Base-by-base conservation (phyloP, 1,140 invertebrate genomes). In the Acromyrmex heyeri region DNA sequence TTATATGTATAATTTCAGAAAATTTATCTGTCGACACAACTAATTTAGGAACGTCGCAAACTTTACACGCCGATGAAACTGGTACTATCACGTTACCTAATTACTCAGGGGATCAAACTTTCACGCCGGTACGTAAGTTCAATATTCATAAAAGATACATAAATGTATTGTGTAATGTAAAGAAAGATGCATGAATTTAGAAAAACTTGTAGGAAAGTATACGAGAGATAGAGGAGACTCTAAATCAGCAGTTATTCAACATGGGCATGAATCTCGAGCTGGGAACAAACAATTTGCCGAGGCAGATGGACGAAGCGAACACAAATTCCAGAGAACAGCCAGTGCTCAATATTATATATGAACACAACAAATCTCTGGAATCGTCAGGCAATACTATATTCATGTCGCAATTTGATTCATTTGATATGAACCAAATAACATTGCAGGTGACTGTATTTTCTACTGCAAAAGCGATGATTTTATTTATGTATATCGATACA, bases 191-290 rank as follows among this genome's bases (percentile, higher is more conserved):
- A 0, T 44, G 4, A 38, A 4, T 82, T 86, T 3, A 44, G 0
- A 24, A 61, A 75, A 61, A 61, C 72, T 92, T 92, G 2, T n/a
- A 95, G 94, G 95, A 95, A 81, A 95, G 91, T 64, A 94, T 95
- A 48, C 88, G 92, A 61, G 94, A 95, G 61, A 94, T 95, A 24
- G 95, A 95, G 78, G 94, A 95, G 44, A 94, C 95, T 0, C 85
- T 95, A 18, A 95, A 95, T 87, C 94, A 94, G 69, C 95, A 95
- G 73, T 83, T 95, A 16, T 94, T 94, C 70, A 93, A 92, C 77
- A 94, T 95, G 7, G 92, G 90, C 10, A 78, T 94, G 88, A 94
- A 93, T 86, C 82, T 94, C 0, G 91, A 75, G 0, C 50, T 93
- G 18, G 85, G 82, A 30, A 12, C 78, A 6, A 91, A 62, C 53